These are phyloP conservation scores for Eonycteris spelaea DNA, from an alignment of 2,113 vertebrate species.

Conservation along the genomic window DNA sequence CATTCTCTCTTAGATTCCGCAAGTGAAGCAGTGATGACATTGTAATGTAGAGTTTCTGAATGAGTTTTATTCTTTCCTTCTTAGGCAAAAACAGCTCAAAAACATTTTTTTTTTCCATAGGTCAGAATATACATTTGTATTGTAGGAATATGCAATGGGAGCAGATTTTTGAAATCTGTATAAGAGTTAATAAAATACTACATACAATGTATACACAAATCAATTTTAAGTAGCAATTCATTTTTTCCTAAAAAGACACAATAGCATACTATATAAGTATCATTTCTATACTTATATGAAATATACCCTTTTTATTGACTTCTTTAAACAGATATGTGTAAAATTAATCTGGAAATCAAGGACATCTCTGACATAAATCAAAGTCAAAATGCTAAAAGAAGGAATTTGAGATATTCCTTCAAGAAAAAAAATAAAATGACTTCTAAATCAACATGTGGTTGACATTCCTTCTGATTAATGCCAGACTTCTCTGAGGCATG, in stretches of 20 bases:
- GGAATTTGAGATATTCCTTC: slow-evolving; percentile 2
- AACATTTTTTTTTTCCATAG: background rate
- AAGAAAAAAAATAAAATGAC: slow-evolving; percentile 19
- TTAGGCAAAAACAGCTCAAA: background rate
- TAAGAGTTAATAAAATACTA: background rate
- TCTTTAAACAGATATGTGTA: background rate
- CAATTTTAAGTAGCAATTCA: background rate
- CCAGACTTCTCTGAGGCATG: slow-evolving; percentile 63
- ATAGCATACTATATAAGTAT: background rate
- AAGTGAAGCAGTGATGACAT: background rate
- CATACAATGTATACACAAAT: background rate
- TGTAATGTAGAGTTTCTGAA: background rate
- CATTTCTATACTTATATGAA: slow-evolving; percentile 17
- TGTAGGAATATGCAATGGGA: background rate
- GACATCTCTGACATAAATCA: slow-evolving; percentile 35
- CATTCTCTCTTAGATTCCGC: background rate
- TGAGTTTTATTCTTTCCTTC: background rate
- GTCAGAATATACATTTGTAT: background rate
- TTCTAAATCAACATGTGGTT: slow-evolving; percentile 32
- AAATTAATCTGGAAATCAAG: slow-evolving; percentile 35
- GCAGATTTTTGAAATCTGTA: background rate
- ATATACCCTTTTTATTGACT: background rate
- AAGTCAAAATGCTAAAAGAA: slow-evolving; percentile 27
- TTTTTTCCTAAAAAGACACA: background rate
- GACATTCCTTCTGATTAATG: slow-evolving; percentile 80